These are phyloP conservation scores for Microctenopoma lineatum DNA, from an alignment of 2,797 vertebrate genomes.

Conservation along the genomic window DNA sequence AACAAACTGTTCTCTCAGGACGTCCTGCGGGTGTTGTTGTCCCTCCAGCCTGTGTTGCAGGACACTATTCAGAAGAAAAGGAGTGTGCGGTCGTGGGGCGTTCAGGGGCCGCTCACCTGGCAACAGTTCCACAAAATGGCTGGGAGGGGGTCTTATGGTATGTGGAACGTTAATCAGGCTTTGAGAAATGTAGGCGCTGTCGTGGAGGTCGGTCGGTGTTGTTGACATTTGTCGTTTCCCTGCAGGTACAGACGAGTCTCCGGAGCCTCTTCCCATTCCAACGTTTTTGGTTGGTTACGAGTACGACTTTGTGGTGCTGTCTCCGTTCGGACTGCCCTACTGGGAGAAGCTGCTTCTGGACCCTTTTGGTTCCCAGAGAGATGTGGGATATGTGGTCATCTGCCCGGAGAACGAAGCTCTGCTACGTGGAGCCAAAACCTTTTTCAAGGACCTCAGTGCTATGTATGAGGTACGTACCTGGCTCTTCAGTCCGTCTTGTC, in stretches of 20 bases:
- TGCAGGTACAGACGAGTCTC: constrained; percentile 98
- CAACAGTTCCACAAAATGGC: constrained; percentile 99
- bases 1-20: constrained; percentile 98
- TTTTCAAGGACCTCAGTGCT: constrained; percentile 96
- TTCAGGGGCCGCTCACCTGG: constrained; percentile 98
- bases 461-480: constrained; percentile 91
- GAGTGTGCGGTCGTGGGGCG: constrained; percentile 96
- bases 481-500: constrained; percentile 13
- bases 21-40: constrained; percentile 95
- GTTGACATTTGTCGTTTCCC: background rate
- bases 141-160: constrained; percentile 97
- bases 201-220: background rate
- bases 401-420: constrained; percentile 97
- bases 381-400: constrained; percentile 96
- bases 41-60: constrained; percentile 97
- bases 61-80: constrained; percentile 98
- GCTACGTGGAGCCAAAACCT: constrained; percentile 92
- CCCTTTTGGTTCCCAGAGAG: constrained; percentile 96
- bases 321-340: constrained; percentile 96
- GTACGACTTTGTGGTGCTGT: constrained; percentile 98
- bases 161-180: constrained; percentile 5
- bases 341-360: constrained; percentile 99
- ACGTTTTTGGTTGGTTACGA: constrained; percentile 97
- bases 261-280: constrained; percentile 98
- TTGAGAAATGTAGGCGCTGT: background rate